Percentiles rank a stretch among this genome's conserved stretches.
These are phyloP conservation scores for Phthorimaea operculella DNA, from an alignment of 1,140 invertebrate genomes.

Conservation along the genomic window DNA sequence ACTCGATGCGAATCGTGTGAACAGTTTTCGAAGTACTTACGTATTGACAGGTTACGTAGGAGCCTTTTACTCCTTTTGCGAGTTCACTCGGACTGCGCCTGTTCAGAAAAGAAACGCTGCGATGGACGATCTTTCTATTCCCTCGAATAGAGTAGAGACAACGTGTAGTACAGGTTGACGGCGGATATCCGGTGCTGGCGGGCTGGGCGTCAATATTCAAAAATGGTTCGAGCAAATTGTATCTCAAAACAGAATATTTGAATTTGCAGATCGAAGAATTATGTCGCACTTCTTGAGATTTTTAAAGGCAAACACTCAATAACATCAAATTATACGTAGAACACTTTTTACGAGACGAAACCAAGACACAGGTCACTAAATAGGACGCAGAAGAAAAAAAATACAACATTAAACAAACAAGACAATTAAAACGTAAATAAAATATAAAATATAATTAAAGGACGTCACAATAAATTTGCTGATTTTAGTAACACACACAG, in stretches of 20 bases:
- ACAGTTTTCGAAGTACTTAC: constrained; percentile 54
- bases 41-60: constrained; percentile 68
- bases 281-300: too few relatives aligned
- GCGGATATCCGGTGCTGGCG: constrained; percentile 59
- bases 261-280: too few relatives aligned
- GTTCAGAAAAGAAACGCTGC: constrained; percentile 68
- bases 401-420: neutral
- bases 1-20: constrained; percentile 24
- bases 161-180: constrained; percentile 57
- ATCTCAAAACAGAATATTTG: neutral
- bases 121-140: constrained; percentile 62
- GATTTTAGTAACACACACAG: constrained; percentile 39
- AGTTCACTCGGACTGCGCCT: constrained; percentile 65
- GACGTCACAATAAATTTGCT: constrained; percentile 54
- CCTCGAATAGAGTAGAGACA: constrained; percentile 58
- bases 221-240: constrained; percentile 16
- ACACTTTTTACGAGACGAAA: too few relatives aligned
- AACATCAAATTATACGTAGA: too few relatives aligned
- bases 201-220: constrained; percentile 40
- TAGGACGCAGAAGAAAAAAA: neutral
- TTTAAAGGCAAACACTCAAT: too few relatives aligned
- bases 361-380: too few relatives aligned
- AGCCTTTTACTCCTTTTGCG: constrained; percentile 69
- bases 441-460: constrained; percentile 42
- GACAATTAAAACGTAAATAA: constrained; percentile 16